A percentile compares a stretch with the other conserved stretches of the same genome.
Conservation (phyloP, 1,140 invertebrate genomes). For the Drosophila chauvacae region DNA sequence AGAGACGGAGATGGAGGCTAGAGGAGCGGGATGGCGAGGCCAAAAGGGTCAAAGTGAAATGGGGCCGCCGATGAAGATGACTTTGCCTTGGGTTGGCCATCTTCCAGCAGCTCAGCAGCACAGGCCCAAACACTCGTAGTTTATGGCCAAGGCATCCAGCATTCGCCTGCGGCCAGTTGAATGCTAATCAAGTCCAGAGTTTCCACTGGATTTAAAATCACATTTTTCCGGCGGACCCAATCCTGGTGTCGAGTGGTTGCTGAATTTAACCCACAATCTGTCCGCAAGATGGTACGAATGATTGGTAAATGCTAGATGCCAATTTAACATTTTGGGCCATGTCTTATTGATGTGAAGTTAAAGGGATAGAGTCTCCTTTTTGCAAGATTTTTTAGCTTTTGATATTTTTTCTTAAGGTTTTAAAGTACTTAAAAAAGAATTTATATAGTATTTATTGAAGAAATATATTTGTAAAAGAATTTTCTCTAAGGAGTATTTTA, state of each 20-base stretch:
- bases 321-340: slow-evolving; percentile 7
- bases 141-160: slow-evolving; percentile 35
- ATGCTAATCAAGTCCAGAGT: slow-evolving; percentile 46
- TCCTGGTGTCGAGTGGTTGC: slow-evolving; percentile 23
- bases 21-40: slow-evolving; percentile 21
- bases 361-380: background rate
- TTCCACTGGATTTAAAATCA: slow-evolving; percentile 35
- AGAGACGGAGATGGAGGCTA: too few species aligned
- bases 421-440: background rate
- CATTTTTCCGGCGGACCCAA: slow-evolving; percentile 20
- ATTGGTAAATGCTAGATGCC: slow-evolving; percentile 7
- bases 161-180: slow-evolving; percentile 38
- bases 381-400: background rate
- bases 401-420: background rate
- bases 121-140: slow-evolving; percentile 42
- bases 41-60: slow-evolving; percentile 64
- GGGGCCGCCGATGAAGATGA: slow-evolving; percentile 43
- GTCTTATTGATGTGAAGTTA: background rate
- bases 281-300: slow-evolving; percentile 17
- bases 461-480: too few species aligned
- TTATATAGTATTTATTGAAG: too few species aligned
- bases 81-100: slow-evolving; percentile 32
- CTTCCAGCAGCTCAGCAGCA: slow-evolving; percentile 15
- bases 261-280: slow-evolving; percentile 25
- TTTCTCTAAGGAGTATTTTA: too few species aligned